Base-by-base conservation (phyloP, 2,797 vertebrate genomes). In the Notolabrus celidotus region DNA sequence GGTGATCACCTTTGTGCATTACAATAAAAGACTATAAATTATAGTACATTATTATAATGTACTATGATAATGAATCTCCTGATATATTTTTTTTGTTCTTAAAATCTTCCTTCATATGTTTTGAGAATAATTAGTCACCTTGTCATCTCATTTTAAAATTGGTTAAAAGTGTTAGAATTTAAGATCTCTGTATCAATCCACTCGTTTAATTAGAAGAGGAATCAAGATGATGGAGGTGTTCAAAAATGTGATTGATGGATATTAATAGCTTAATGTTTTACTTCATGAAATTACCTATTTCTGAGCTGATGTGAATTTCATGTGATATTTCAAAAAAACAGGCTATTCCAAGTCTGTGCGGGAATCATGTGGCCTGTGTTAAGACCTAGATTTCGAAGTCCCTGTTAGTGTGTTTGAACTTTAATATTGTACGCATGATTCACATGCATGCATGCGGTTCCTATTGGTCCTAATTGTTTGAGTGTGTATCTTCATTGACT, bases 381-480 rank as follows among this genome's bases (percentile, higher is more conserved):
- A 77, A 72, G 73, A 77, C 72, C 70, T 69, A 77, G 1, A 88
- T 88, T 84, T 60, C 52, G 39, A 70, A 79, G 73, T 82, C 23
- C 41, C 60, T 63, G 53, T 34, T 17, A 9, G 45, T 71, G 34
- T 61, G 57, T 88, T 75, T 60, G 39, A 81, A 15, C 42, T 67
- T 77, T 68, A 57, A 57, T 4, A 42, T 70, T 74, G 22, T 29
- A 42, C 27, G 42, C 25, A 55, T 43, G 64, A 19, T 51, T 86
- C 86, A 86, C 83, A 31, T 85, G 88, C 41, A 57, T 67, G 74
- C 86, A 88, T 72, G 82, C 71, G 65, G 80, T 78, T 82, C 67
- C 58, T 62, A 20, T 91, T 88, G 34, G 16, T 66, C 51, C 10
- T 81, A 85, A 92, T 86, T 71, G 62, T 60, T 76, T 69, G 45